Evolutionary conservation across 2,113 vertebrate genomes (phyloP), one percentile per base, ranked within the genome.

Genomic region (Aphelocoma coerulescens): DNA sequence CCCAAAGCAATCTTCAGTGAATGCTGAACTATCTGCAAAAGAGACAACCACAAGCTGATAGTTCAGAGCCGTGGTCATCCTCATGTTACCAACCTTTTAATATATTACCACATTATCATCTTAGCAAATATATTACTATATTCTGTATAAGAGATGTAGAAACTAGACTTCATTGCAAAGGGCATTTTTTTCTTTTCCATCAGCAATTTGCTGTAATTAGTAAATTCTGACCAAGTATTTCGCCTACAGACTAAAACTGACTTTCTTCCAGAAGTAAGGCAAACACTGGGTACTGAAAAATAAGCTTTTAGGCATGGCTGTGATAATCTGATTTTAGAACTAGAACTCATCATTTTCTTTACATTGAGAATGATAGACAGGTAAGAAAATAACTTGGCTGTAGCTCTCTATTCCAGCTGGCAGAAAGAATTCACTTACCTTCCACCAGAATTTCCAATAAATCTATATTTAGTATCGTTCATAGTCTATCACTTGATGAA

Each of bases 401-500:
- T 90, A 91, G 75, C 62, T 95, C 66, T 95, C 46, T 76, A 41
- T 94, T 94, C 43, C 79, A 93, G 24, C 67, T 85, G 82, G 93
- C 67, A 91, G 77, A 85, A 96, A 90, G 82, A 78, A 91, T 94
- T 95, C 82, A 90, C 90, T 96, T 96, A 77, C 85, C 43, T 85
- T 91, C 75, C 35, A 63, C 51, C 72, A 81, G 78, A 93, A 93
- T 96, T 93, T 94, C 85, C 91, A 89, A 97, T 96, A 96, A 97
- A 96, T 97, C 95, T 91, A 83, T 96, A 91, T 94, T 96, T 96
- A 94, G 89, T 91, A 93, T 74, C 27, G 4, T 71, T 96, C 90
- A 80, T 73, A 93, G 78, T 90, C 85, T 79, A 94, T 96, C 91
- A 95, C 63, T 90, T 94, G 78, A 90, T 88, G 82, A 94, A 97